Base-by-base conservation (phyloP, 2,797 vertebrate genomes). In the Fundulus diaphanus region DNA sequence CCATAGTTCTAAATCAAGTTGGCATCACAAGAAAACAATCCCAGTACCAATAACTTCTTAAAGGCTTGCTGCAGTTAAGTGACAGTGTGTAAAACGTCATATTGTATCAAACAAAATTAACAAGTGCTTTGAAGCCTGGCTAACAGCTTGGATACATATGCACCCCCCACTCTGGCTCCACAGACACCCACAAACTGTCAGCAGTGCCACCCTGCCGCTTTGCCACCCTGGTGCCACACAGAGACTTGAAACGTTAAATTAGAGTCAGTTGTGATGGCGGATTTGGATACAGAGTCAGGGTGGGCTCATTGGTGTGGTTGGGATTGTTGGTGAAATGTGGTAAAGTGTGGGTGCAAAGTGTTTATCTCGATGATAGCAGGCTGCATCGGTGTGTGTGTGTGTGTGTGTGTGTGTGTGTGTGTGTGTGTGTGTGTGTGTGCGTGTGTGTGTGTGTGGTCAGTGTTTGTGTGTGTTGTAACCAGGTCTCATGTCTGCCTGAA, bases 291-390 rank as follows among this genome's bases (percentile, higher is more conserved):
- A 90, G 81, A 89, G 76, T 85, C 89, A 82, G 92, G 90, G 92
- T 93, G 92, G 92, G 89, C 92, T 87, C 82, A 79, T 83, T 89
- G 92, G 84, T 92, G 92, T 88, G 91, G 90, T 79, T 72, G 82
- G 76, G 63, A 70, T 42, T 88, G 90, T 91, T 92, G 90, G 89
- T 74, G 72, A 91, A 84, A 79, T 69, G 87, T 3, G 88, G 89
- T 91, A 82, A 68, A 33, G 87, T 90, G 92, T 92, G 92, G 92
- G 87, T 77, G 85, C 82, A 86, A 91, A 88, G 87, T 86, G 90
- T 93, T 90, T 89, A 90, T 85, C 85, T 78, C 82, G 81, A 84
- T 85, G 87, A 91, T 89, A 68, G 76, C 7, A 61, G 74, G 57
- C 77, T 88, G 67, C 70, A 79, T 81, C 77, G 73, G 76, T 75